Evolutionary conservation across 53 echinoderm and acorn worm genomes (phyloP).

Genomic region (Mesocentrotus franciscanus): DNA sequence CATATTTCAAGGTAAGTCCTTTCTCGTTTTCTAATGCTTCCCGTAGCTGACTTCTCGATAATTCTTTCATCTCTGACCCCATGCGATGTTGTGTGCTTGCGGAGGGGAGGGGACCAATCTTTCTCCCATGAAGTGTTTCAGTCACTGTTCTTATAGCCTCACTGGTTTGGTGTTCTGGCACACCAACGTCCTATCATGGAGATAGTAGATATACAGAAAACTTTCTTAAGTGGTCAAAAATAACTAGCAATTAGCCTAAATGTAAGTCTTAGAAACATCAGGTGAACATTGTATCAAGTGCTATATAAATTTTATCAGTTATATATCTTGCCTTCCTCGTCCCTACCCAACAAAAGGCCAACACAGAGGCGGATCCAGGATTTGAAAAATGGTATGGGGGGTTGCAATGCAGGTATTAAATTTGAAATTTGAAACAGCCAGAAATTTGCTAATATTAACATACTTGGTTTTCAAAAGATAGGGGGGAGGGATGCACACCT

Average conservation of each 20-base stretch:
- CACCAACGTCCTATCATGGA: slow-evolving; percentile 54
- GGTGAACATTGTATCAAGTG: no score
- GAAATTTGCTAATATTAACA: no score
- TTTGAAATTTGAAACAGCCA: no score
- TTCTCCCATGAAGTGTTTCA: slow-evolving; percentile 7
- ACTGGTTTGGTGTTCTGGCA: slow-evolving; percentile 22
- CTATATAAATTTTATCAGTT: background rate
- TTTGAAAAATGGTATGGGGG: no score
- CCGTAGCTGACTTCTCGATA: background rate
- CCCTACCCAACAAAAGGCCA: background rate
- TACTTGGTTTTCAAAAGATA: no score
- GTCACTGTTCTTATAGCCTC: slow-evolving; percentile 7
- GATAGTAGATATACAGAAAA: background rate
- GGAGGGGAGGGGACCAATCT: slow-evolving; percentile 26
- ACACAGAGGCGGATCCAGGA: background rate
- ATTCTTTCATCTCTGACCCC: slow-evolving; percentile 22
- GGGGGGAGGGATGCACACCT: no score
- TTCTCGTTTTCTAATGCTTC: background rate
- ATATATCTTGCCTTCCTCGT: background rate
- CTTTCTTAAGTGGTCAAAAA: background rate
- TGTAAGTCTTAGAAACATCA: no score
- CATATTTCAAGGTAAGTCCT: slow-evolving; percentile 27
- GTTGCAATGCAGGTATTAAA: background rate
- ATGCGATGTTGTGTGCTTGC: background rate
- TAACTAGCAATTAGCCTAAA: no score